These are phyloP conservation scores for Orussus abietinus DNA, from an alignment of 1,140 invertebrate genomes.

Conservation along the genomic window DNA sequence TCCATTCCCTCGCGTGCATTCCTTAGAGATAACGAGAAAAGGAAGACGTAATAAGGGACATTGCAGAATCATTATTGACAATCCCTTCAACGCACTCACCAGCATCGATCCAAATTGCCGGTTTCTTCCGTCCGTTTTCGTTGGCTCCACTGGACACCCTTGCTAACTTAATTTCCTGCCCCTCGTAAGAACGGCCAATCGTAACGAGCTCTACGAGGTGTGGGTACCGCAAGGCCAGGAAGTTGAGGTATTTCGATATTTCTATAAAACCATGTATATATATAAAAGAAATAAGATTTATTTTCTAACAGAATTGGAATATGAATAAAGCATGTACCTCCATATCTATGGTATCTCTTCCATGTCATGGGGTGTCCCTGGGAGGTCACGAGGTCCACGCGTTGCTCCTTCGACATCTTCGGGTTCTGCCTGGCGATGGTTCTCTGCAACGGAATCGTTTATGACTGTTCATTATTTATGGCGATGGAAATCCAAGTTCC, in stretches of 20 bases:
- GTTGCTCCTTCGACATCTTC: constrained; percentile 58
- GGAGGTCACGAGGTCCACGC: constrained; percentile 51
- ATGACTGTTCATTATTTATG: too few species aligned
- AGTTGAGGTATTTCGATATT: constrained; percentile 71
- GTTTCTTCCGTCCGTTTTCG: constrained; percentile 45
- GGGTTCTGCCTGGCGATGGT: constrained; percentile 65
- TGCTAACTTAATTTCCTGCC: constrained; percentile 66
- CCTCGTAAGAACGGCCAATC: constrained; percentile 75
- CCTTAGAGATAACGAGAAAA: constrained; percentile 64
- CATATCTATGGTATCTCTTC: constrained; percentile 70
- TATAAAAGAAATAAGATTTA: constrained; percentile 14
- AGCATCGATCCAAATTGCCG: constrained; percentile 61
- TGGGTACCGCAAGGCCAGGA: constrained; percentile 69
- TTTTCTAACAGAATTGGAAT: constrained; percentile 16
- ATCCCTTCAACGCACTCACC: too few species aligned
- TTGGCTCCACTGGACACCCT: constrained; percentile 54
- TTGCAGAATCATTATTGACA: too few species aligned
- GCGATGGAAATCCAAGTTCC: background rate
- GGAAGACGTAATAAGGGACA: constrained; percentile 63
- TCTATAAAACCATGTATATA: constrained; percentile 46
- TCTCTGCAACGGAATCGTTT: constrained; percentile 61
- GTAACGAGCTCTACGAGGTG: constrained; percentile 63
- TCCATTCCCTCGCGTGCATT: constrained; percentile 91
- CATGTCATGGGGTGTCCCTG: constrained; percentile 75
- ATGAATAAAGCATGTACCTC: constrained; percentile 44